These are phyloP conservation scores for Siderastrea siderea DNA, from an alignment of 92 coral and sea anemone species.

Conservation along the genomic window DNA sequence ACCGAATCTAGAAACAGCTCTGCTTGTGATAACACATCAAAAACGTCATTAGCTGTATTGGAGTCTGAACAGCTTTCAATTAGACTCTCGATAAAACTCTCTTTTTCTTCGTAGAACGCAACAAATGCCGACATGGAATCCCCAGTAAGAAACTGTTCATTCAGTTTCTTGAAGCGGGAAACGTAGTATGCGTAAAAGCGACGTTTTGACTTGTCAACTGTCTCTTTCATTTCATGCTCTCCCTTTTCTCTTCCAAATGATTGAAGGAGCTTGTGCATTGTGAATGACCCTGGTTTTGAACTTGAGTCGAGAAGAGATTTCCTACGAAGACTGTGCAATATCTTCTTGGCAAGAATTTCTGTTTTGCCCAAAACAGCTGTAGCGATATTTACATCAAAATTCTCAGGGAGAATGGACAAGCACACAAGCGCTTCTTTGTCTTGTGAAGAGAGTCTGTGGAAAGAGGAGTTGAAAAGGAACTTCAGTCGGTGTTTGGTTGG, in stretches of 20 bases:
- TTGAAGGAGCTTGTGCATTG: conserved; percentile 38
- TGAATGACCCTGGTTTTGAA: neutral
- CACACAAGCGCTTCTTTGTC: conserved; percentile 36
- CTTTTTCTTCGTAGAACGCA: conserved; percentile 20
- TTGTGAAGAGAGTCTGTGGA: conserved; percentile 9
- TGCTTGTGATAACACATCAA: conserved; percentile 26
- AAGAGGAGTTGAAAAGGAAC: conserved; percentile 14
- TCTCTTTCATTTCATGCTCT: conserved; percentile 14
- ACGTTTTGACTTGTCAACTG: neutral
- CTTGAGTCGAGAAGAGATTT: conserved; percentile 27
- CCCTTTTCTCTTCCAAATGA: conserved; percentile 37
- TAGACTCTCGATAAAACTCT: neutral
- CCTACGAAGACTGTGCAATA: conserved; percentile 13
- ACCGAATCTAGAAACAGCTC: conserved; percentile 32
- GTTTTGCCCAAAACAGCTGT: conserved; percentile 20
- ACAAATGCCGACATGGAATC: conserved; percentile 18
- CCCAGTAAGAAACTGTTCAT: conserved; percentile 38
- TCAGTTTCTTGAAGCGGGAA: conserved; percentile 13
- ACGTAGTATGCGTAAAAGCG: conserved; percentile 31
- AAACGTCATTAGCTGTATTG: neutral
- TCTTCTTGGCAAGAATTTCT: neutral
- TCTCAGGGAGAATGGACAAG: conserved; percentile 16
- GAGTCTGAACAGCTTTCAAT: neutral
- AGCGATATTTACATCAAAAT: conserved; percentile 12
- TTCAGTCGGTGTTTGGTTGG: conserved; percentile 23